Evolutionary conservation across 2,113 vertebrate genomes (phyloP).

Genomic region (Arothron firmamentum): DNA sequence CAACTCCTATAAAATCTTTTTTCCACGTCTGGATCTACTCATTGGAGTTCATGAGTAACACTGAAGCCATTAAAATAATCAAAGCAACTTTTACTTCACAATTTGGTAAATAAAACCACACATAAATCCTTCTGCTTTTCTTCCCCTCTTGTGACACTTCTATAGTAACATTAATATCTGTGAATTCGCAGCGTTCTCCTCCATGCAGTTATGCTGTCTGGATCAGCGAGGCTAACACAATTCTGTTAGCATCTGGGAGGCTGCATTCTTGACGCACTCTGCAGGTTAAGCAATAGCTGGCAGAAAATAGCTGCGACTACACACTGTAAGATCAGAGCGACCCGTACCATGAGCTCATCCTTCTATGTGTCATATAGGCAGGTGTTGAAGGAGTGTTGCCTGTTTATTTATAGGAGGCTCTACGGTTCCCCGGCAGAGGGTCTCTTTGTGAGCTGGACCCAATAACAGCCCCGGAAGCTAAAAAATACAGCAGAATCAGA

Average conservation of each 20-base stretch:
- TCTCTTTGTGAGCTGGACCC: conserved; percentile 61
- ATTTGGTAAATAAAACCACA: no score
- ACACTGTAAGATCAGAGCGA: conserved; percentile 61
- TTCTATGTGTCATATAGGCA: conserved; percentile 67
- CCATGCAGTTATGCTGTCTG: not conserved
- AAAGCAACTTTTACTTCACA: no score
- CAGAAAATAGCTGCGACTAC: conserved; percentile 66
- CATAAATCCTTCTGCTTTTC: no score
- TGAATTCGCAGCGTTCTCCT: no score
- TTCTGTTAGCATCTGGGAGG: conserved; percentile 49
- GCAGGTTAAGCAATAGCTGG: conserved; percentile 50
- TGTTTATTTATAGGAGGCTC: conserved; percentile 73
- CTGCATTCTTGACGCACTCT: conserved; percentile 51
- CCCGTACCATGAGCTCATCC: conserved; percentile 69
- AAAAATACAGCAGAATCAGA: conserved; percentile 53
- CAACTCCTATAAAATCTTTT: no score
- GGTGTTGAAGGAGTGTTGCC: conserved; percentile 67
- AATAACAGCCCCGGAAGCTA: conserved; percentile 67
- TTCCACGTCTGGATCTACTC: no score
- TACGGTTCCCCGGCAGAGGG: conserved; percentile 64
- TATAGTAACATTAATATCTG: no score
- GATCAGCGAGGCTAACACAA: conserved; percentile 10
- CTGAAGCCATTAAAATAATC: no score
- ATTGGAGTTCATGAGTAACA: no score
- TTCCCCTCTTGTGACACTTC: no score